Base-by-base conservation (phyloP, 2,797 vertebrate species). In the Lacerta bilineata region DNA sequence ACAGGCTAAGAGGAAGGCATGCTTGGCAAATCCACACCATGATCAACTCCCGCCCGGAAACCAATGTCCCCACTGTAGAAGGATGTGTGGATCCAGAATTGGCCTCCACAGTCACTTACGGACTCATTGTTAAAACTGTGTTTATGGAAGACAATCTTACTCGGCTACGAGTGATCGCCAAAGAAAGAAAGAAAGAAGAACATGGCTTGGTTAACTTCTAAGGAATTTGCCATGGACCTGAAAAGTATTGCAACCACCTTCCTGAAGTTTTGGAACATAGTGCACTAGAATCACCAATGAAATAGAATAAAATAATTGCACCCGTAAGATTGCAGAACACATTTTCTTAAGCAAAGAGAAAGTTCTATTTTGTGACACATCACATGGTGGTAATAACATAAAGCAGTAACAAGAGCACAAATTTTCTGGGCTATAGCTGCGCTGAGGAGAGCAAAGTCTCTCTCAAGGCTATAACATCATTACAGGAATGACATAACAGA, bases 391-490 rank as follows among this genome's bases (percentile, higher is more conserved):
- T 39, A 90, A 83, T 72, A 87, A 43, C n/a, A 17, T 8, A 79
- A 82, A 0, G 4, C 29, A 86, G 68, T 36, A 83, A 88, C 3
- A 88, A 82, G 55, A 89, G 23, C 0, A 85, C 8, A 50, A 79
- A 50, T 93, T 61, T 91, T 90, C 61, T 55, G 59, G 20, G 39
- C 79, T 81, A 80, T 33, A 92, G 36, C 85, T 25, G 6, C 27
- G 4, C 10, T 4, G 55, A 80, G 66, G 27, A 86, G 76, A 91
- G 39, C 68, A 75, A 90, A 77, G 68, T 2, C 36, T 87, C 27
- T 95, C 86, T 90, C 59, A 18, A 87, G 90, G 82, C 80, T 89
- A n/a, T 85, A 66, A 88, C 69, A 1, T 76, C 81, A 86, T 90
- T 94, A 84, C 90, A 80, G 86, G 61, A 82, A 43, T 5, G 33